Evolutionary conservation across 1,140 invertebrate genomes (phyloP).

Genomic region (Scaptodrosophila lebanonensis): DNA sequence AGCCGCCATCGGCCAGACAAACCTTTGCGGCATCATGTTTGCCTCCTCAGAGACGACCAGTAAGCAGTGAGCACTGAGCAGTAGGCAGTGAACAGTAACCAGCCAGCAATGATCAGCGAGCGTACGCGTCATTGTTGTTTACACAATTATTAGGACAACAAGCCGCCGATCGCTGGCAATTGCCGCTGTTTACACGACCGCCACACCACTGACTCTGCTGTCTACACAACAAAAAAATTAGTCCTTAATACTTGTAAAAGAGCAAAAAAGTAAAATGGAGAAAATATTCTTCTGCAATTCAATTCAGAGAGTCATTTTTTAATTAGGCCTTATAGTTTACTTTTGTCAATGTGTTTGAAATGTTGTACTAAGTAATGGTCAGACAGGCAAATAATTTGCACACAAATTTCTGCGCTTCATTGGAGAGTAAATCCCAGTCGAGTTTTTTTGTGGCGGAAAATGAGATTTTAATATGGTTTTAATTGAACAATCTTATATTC

Average conservation of each 20-base stretch:
- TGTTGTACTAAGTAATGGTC: too few species aligned
- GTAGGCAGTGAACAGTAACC: conserved; percentile 1
- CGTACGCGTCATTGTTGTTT: conserved; percentile 76
- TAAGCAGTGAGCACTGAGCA: not conserved
- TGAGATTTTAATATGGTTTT: too few species aligned
- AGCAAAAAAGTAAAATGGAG: too few species aligned
- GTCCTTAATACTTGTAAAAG: conserved; percentile 26
- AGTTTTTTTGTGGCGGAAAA: too few species aligned
- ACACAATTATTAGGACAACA: conserved; percentile 77
- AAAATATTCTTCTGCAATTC: too few species aligned
- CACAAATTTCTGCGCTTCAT: too few species aligned
- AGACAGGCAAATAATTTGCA: too few species aligned
- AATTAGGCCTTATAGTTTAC: too few species aligned
- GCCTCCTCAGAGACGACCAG: conserved; percentile 13
- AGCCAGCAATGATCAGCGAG: conserved; percentile 36
- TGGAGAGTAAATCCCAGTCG: too few species aligned
- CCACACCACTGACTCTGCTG: conserved; percentile 13
- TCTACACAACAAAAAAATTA: conserved; percentile 5
- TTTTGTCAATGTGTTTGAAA: too few species aligned
- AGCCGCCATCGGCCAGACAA: conserved; percentile 22
- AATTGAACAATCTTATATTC: too few species aligned
- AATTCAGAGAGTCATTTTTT: too few species aligned
- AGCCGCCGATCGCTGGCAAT: conserved; percentile 62
- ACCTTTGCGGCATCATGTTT: conserved; percentile 13
- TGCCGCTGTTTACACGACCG: conserved; percentile 31